phyloP scores from a whole-genome alignment of 2,888 invertebrate genomes.

The Aromia moschata region DNA sequence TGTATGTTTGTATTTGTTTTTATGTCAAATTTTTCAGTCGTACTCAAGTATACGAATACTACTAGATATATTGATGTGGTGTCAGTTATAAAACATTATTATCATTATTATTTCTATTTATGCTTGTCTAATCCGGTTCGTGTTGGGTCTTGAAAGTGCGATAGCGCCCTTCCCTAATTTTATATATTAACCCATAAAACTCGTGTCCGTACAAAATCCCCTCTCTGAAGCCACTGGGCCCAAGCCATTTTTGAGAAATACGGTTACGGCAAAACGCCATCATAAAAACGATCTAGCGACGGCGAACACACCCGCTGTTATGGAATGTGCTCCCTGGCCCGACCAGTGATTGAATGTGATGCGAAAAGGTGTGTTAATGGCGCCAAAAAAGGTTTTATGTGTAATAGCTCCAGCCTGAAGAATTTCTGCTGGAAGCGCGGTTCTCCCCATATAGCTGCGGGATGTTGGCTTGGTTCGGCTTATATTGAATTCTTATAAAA shows the following conservation, averaged over 20 bases:
- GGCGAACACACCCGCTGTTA: slow-evolving; percentile 4
- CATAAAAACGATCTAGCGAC: slow-evolving; percentile 8
- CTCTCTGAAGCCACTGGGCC: slow-evolving; percentile 14
- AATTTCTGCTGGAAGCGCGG: slow-evolving; percentile 1
- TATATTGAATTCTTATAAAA: too few relatives aligned
- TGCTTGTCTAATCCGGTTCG: too few relatives aligned
- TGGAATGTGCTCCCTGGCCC: slow-evolving; percentile 6
- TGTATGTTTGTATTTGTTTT: too few relatives aligned
- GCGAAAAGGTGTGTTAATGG: slow-evolving; percentile 35
- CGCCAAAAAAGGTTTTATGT: slow-evolving; percentile 34
- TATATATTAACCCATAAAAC: slow-evolving; percentile 19
- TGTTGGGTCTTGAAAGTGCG: too few relatives aligned
- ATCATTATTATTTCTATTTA: too few relatives aligned
- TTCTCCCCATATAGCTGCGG: not conserved
- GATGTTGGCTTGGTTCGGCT: too few relatives aligned
- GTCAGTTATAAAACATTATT: too few relatives aligned
- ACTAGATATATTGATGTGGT: too few relatives aligned
- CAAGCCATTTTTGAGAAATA: slow-evolving; percentile 15
- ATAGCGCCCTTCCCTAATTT: not conserved
- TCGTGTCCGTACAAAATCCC: slow-evolving; percentile 9
- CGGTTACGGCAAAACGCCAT: slow-evolving; percentile 4
- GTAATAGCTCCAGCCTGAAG: slow-evolving; percentile 29
- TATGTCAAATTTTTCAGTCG: too few relatives aligned
- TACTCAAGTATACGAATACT: too few relatives aligned
- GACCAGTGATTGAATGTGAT: slow-evolving; percentile 27